Evolutionary conservation across 2,113 vertebrate genomes (phyloP).

Genomic region (Neolamprologus tretocephalus): DNA sequence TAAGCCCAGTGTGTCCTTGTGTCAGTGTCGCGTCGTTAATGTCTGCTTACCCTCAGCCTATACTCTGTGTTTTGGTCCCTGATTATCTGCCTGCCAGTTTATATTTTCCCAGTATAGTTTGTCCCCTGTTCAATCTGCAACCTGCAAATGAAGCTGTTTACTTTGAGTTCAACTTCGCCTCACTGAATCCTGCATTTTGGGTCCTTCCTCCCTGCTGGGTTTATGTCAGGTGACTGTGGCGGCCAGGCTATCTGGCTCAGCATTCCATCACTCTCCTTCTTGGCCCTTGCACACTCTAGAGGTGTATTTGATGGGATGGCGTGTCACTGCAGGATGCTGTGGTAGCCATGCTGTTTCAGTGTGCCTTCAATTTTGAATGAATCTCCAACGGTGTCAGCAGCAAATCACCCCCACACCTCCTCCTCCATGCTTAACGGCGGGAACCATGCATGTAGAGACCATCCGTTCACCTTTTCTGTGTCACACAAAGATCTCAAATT

Average conservation of each 20-base stretch:
- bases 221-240: not conserved
- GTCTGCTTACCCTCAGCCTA: not conserved
- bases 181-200: not conserved
- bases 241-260: not conserved
- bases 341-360: not conserved
- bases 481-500: not conserved
- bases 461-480: not conserved
- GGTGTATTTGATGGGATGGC: not conserved
- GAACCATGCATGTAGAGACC: not conserved
- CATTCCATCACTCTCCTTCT: not conserved
- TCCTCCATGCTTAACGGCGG: not conserved
- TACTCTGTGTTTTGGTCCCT: not conserved
- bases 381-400: not conserved
- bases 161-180: not conserved
- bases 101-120: not conserved
- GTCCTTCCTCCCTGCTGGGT: not conserved
- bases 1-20: not conserved
- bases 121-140: not conserved
- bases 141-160: not conserved
- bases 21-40: fast-evolving
- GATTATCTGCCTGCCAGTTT: not conserved
- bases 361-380: not conserved
- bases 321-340: not conserved
- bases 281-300: not conserved
- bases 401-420: not conserved